Percentiles rank a stretch among this genome's conserved stretches.
Evolutionary conservation across 2,113 vertebrate species (phyloP).

Genomic region (Procapra przewalskii): DNA sequence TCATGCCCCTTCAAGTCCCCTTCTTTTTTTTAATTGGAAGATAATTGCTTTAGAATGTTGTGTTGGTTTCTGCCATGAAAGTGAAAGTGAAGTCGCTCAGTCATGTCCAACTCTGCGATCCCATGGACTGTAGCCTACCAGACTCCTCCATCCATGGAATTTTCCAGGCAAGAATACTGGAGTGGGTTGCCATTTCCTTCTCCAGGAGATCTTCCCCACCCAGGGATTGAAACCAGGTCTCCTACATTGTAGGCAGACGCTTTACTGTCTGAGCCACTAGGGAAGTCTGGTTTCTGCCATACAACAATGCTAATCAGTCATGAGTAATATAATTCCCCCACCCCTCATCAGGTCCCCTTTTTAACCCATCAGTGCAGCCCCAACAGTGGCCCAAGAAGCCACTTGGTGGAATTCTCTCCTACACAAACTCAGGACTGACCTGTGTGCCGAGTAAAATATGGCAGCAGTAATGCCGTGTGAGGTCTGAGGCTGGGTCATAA

Average conservation of each 20-base stretch:
- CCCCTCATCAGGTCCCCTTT: neutral
- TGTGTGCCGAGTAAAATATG: neutral
- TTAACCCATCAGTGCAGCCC: neutral
- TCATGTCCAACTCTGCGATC: rapidly evolving
- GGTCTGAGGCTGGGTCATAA: neutral
- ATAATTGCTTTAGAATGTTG: neutral
- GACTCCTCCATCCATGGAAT: too few species aligned
- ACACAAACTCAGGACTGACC: neutral
- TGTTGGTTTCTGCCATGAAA: neutral
- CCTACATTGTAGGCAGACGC: too few species aligned
- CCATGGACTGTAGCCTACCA: too few species aligned
- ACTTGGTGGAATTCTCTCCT: neutral
- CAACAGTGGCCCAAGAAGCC: neutral
- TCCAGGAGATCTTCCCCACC: too few species aligned
- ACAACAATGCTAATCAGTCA: neutral
- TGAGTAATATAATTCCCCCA: neutral
- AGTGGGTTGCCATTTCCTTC: too few species aligned
- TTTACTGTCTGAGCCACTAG: too few species aligned
- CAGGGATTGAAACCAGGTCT: too few species aligned
- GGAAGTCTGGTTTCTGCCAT: neutral
- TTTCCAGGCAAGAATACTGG: too few species aligned
- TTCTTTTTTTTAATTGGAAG: neutral
- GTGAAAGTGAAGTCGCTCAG: too few species aligned
- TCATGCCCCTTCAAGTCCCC: neutral
- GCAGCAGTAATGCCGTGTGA: neutral